Conservation (phyloP, 2,888 invertebrate genomes). For the Dasypogon diadema region DNA sequence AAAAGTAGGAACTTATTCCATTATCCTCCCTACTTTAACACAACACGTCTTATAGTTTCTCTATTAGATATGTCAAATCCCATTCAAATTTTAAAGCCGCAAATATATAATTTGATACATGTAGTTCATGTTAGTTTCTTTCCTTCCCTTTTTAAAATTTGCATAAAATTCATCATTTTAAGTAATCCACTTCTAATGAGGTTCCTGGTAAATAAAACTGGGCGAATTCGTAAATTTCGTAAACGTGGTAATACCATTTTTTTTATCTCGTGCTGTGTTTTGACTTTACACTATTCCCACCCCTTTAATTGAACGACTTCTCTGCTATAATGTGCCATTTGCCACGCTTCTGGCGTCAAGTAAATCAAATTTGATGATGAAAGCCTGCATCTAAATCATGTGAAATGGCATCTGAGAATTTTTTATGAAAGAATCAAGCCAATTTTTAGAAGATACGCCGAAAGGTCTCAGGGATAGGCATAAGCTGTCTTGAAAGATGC, state of each 20-base stretch:
- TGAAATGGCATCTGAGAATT: conserved; percentile 2
- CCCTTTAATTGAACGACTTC: conserved; percentile 25
- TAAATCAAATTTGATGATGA: conserved; percentile 17
- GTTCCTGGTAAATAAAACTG: neutral
- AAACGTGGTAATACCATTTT: conserved; percentile 9
- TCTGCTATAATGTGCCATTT: conserved; percentile 17
- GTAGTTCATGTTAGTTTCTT: conserved; percentile 22
- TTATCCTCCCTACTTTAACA: too few species aligned
- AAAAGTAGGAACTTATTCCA: too few species aligned
- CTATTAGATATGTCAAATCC: neutral
- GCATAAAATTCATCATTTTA: conserved; percentile 34
- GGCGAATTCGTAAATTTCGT: neutral
- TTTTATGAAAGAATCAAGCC: conserved; percentile 7
- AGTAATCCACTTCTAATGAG: neutral
- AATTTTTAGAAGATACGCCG: neutral
- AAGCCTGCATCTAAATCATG: conserved; percentile 29
- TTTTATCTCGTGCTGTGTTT: conserved; percentile 1
- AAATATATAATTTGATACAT: conserved; percentile 19
- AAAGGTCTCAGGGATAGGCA: neutral
- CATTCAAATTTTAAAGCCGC: conserved; percentile 33
- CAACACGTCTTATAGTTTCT: too few species aligned
- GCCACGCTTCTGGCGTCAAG: neutral
- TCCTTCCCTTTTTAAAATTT: neutral
- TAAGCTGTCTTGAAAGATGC: neutral
- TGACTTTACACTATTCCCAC: neutral